These are phyloP conservation scores for Encarsia formosa DNA, from an alignment of 2,888 invertebrate genomes.

Conservation along the genomic window DNA sequence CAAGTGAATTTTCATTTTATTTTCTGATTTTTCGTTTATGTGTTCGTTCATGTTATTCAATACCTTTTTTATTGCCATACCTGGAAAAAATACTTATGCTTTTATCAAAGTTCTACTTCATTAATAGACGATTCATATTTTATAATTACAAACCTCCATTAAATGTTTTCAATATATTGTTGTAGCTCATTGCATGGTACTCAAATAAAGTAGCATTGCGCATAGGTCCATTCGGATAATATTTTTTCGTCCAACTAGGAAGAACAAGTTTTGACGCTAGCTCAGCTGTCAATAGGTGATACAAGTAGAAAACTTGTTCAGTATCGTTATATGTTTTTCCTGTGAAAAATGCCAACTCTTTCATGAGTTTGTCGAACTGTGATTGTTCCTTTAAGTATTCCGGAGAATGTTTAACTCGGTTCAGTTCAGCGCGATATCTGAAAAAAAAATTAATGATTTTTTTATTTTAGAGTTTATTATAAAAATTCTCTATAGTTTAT, in stretches of 20 bases:
- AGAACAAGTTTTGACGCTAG: not conserved
- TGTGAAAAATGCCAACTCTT: not conserved
- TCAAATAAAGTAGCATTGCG: not conserved
- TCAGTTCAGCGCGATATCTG: conserved; percentile 32
- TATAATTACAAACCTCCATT: no score
- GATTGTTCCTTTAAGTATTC: conserved; percentile 48
- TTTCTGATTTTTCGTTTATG: not conserved
- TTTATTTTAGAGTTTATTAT: conserved; percentile 15
- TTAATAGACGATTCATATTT: no score
- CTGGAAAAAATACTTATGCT: not conserved
- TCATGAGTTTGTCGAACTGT: conserved; percentile 17
- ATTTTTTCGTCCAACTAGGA: not conserved
- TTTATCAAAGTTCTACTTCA: no score
- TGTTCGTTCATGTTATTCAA: not conserved
- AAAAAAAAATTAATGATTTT: conserved; percentile 34
- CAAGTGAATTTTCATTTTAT: not conserved
- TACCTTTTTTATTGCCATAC: not conserved
- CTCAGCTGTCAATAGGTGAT: not conserved
- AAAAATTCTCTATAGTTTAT: no score
- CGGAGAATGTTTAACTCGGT: conserved; percentile 17
- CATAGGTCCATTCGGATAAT: not conserved
- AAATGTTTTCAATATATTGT: not conserved
- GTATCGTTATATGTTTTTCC: not conserved
- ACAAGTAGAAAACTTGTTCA: not conserved
- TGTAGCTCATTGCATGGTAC: not conserved